phyloP scores from a whole-genome alignment of 2,888 invertebrate genomes.

The Cephus pygmeus region DNA sequence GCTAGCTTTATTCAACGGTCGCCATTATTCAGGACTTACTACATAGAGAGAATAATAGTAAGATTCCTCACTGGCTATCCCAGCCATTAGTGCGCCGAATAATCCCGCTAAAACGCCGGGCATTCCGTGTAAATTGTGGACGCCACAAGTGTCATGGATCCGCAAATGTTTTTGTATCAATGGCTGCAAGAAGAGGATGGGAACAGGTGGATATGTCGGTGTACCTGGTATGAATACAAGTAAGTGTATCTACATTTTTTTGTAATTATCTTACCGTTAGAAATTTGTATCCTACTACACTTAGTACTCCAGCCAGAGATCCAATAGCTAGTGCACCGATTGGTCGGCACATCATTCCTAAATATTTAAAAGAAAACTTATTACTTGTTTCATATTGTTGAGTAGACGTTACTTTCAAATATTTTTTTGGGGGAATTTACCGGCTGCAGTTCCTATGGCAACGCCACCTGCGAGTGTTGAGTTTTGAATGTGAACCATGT shows the following conservation, averaged over 20 bases:
- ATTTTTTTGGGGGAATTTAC: conserved; percentile 30
- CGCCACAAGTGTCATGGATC: conserved; percentile 91
- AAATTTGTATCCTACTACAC: conserved; percentile 83
- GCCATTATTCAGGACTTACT: conserved; percentile 35
- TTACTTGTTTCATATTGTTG: background rate
- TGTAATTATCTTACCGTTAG: conserved; percentile 73
- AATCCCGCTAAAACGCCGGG: conserved; percentile 90
- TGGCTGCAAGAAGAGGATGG: conserved; percentile 68
- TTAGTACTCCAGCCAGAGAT: conserved; percentile 79
- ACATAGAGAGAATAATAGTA: conserved; percentile 73
- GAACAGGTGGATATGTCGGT: conserved; percentile 6
- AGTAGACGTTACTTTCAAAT: background rate
- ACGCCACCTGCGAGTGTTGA: conserved; percentile 94
- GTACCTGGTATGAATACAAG: conserved; percentile 36
- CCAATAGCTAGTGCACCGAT: conserved; percentile 87
- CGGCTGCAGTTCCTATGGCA: conserved; percentile 85
- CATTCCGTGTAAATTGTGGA: conserved; percentile 96
- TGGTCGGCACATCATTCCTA: conserved; percentile 79
- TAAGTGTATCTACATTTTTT: conserved; percentile 58
- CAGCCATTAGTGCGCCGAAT: conserved; percentile 81
- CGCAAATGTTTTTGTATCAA: conserved; percentile 70
- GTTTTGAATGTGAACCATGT: conserved; percentile 95
- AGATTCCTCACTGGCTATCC: conserved; percentile 73
- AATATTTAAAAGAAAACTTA: conserved; percentile 2
- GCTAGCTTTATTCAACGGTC: background rate